Conservation (phyloP, 2,797 vertebrate species). For the Lagorchestes hirsutus region DNA sequence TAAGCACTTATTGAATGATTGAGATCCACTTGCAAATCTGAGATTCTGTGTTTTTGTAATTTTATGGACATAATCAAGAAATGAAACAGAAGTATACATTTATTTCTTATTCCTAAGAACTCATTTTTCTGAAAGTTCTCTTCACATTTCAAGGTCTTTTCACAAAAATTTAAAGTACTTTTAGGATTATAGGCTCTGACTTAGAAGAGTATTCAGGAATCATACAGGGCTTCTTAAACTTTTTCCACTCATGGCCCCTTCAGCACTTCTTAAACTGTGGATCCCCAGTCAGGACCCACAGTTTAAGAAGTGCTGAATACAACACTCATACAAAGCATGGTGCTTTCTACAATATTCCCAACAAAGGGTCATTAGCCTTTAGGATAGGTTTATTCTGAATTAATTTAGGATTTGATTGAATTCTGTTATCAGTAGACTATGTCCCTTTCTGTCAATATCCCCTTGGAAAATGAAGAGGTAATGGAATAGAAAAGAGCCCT, state of each 20-base stretch:
- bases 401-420: not conserved
- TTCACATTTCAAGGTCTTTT: not conserved
- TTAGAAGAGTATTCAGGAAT: not conserved
- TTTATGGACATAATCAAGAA: not conserved
- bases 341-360: not conserved
- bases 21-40: not conserved
- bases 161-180: not conserved
- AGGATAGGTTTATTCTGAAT: not conserved
- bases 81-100: not conserved
- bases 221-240: not conserved
- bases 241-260: too few species aligned
- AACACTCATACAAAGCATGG: not conserved
- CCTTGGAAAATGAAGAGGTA: not conserved
- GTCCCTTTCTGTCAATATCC: not conserved
- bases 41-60: not conserved
- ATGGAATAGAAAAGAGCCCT: not conserved
- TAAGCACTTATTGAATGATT: not conserved
- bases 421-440: constrained; percentile 3
- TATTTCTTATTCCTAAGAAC: not conserved
- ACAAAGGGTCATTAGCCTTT: not conserved
- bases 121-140: not conserved
- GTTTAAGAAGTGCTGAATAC: not conserved
- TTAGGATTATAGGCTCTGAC: not conserved
- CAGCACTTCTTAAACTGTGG: too few species aligned
- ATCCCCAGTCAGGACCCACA: too few species aligned